phyloP scores from a whole-genome alignment of 2,797 vertebrate species.

The Calcarius lapponicus region DNA sequence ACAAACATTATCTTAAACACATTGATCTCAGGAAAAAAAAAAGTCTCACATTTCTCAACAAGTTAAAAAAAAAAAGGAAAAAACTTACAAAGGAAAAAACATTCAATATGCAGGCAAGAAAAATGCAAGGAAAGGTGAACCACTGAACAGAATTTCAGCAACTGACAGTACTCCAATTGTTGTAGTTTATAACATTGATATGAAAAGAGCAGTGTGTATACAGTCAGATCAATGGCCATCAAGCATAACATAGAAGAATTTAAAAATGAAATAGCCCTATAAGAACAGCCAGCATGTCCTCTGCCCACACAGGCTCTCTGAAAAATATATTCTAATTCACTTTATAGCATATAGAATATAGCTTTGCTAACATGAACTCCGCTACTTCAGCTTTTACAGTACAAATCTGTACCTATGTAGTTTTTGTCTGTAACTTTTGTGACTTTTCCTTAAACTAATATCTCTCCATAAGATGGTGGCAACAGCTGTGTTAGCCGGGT shows the following conservation, averaged over 20 bases:
- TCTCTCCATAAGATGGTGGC: background rate
- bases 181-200: background rate
- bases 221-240: constrained; percentile 2
- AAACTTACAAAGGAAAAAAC: background rate
- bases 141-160: background rate
- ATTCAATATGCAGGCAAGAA: background rate
- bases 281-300: background rate
- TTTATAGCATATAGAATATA: background rate
- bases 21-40: background rate
- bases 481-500: background rate
- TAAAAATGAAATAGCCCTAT: background rate
- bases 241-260: background rate
- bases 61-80: background rate
- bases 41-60: background rate
- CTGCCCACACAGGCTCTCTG: background rate
- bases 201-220: background rate
- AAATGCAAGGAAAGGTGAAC: background rate
- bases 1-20: background rate
- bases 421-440: background rate
- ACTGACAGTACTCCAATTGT: background rate
- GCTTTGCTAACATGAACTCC: background rate
- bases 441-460: background rate
- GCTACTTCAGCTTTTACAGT: background rate
- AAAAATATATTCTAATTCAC: background rate
- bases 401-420: background rate